phyloP scores from a whole-genome alignment of 2,797 vertebrate genomes.

The Enteromius afrohamiltoni region DNA sequence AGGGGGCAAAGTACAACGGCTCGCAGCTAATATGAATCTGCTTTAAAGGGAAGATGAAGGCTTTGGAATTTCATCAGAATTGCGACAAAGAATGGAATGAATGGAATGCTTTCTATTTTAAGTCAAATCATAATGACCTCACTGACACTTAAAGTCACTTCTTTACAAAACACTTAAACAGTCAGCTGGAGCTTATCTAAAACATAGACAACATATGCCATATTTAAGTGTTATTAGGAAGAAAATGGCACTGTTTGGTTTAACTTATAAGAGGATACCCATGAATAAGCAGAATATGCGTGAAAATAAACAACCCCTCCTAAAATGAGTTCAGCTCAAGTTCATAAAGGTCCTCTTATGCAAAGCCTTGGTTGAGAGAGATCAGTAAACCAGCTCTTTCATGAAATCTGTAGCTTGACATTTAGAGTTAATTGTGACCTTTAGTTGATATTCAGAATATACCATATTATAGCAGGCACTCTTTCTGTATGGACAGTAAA shows the following conservation, averaged over 20 bases:
- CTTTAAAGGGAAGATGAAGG: conserved; percentile 4
- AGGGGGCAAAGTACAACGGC: conserved; percentile 11
- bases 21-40: background rate
- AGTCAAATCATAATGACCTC: conserved; percentile 37
- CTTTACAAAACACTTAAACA: conserved; percentile 1
- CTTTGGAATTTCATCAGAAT: conserved; percentile 25
- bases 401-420: background rate
- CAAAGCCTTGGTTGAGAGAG: background rate
- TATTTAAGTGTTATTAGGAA: conserved; percentile 10
- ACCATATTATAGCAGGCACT: background rate
- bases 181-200: conserved; percentile 13
- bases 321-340: conserved; percentile 5
- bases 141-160: conserved; percentile 12
- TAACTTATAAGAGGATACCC: background rate
- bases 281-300: conserved; percentile 6
- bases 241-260: conserved; percentile 16
- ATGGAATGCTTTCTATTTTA: conserved; percentile 41
- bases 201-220: conserved; percentile 7
- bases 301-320: background rate
- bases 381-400: background rate
- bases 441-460: background rate
- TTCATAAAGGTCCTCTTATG: background rate
- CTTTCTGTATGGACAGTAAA: background rate
- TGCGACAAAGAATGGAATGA: conserved; percentile 33
- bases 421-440: background rate